Base-by-base conservation (phyloP, 2,888 invertebrate genomes). In the Drosophila subquinaria region DNA sequence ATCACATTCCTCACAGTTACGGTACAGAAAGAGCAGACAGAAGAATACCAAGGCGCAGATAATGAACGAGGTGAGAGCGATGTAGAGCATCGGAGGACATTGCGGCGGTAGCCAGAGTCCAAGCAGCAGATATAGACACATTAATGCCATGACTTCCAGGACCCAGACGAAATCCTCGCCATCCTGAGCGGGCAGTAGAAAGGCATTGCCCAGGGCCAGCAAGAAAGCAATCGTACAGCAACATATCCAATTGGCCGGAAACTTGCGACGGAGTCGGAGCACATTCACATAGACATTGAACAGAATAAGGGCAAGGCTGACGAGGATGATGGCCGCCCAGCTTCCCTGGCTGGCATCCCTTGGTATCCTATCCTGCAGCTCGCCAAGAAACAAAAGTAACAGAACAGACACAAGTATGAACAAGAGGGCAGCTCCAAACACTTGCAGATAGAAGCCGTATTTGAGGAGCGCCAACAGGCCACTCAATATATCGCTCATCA, bases 231-330 rank as follows among this genome's bases (percentile, higher is more conserved):
- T 51, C 13, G 3, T 0, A 11, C 43, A 27, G 59, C 78, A 64
- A 3, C 52, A 4, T 5, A 77, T 15, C 86, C 89, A 89, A 27
- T 87, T 76, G 9, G 20, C 2, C 3, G 85, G 85, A 17, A 45
- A 76, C 27, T 20, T 61, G 20, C 50, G 73, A 17, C 71, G 82
- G 33, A 80, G 35, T 17, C 56, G 38, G 0, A 52, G 15, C 1
- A 77, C 3, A 45, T 66, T 71, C 5, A 74, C 59, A 33, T 76
- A 86, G 5, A 82, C 5, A 42, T 62, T 61, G 15, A 74, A 48
- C 11, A 10, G 0, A 6, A 10, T 0, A 10, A 89, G 30, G 6
- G 73, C 78, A 1, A 72, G 0, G 0, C 5, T 6, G 9, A 65
- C 50, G 20, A 73, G 27, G 1, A 10, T 11, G 1, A 63, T 1